These are phyloP conservation scores for Acomys russatus DNA, from an alignment of 2,797 vertebrate genomes.

Conservation along the genomic window DNA sequence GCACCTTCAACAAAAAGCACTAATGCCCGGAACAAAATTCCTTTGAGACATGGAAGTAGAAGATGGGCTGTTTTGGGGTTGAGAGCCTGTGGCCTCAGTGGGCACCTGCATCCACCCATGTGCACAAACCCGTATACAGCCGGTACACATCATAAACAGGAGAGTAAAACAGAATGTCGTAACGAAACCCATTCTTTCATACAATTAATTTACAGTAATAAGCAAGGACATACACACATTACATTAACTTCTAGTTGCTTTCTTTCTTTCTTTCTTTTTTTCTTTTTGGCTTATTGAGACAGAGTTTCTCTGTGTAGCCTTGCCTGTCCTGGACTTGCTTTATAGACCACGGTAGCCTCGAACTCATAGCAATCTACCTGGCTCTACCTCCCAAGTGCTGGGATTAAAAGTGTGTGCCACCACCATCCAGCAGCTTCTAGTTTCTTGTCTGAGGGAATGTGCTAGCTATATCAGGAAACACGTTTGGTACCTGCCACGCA, in stretches of 20 bases:
- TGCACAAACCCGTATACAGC: not conserved
- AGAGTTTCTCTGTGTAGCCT: too few species aligned
- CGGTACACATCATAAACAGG: not conserved
- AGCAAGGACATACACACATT: not conserved
- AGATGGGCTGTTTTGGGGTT: too few species aligned
- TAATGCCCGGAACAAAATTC: not conserved
- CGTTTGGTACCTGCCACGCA: not conserved
- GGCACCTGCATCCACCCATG: not conserved
- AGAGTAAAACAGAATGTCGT: not conserved
- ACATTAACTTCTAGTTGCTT: not conserved
- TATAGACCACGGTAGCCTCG: too few species aligned
- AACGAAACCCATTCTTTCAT: not conserved
- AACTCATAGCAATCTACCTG: too few species aligned
- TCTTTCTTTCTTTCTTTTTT: too few species aligned
- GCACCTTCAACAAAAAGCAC: not conserved
- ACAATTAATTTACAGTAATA: not conserved
- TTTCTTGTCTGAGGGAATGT: not conserved
- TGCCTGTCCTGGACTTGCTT: too few species aligned
- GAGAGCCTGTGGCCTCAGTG: not conserved
- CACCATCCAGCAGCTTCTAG: too few species aligned
- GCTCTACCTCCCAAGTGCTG: too few species aligned
- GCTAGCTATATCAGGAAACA: not conserved
- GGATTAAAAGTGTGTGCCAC: too few species aligned
- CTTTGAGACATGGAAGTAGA: not conserved
- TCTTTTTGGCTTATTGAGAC: too few species aligned